Conservation (phyloP, 23 tunicate genomes). For the Oikopleura albicans region DNA sequence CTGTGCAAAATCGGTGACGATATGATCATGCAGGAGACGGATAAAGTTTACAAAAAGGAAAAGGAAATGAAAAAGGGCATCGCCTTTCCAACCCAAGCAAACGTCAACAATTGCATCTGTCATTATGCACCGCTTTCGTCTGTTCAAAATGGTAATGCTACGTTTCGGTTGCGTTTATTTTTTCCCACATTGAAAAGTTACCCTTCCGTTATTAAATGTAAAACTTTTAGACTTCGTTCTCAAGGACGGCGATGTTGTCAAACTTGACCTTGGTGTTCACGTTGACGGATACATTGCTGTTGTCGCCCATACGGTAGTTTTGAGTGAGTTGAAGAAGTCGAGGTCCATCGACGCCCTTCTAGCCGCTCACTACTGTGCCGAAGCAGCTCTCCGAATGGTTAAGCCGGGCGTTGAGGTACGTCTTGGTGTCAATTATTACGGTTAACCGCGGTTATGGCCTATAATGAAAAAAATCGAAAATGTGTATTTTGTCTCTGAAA, state of each 20-base stretch:
- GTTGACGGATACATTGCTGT: constrained; percentile 93
- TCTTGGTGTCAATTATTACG: background rate
- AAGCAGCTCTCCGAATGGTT: constrained; percentile 69
- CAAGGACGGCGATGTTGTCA: constrained; percentile 66
- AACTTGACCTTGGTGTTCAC: constrained; percentile 71
- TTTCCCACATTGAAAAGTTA: no score
- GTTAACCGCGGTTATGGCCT: background rate
- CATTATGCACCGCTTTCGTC: constrained; percentile 72
- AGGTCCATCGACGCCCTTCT: constrained; percentile 57
- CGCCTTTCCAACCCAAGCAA: constrained; percentile 68
- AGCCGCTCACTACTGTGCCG: constrained; percentile 66
- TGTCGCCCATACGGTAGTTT: constrained; percentile 64
- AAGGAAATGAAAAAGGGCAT: constrained; percentile 66
- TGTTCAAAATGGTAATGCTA: constrained; percentile 28
- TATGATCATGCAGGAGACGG: constrained; percentile 35
- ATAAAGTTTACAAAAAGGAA: constrained; percentile 39
- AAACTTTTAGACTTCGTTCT: constrained; percentile 22
- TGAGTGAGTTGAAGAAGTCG: constrained; percentile 41
- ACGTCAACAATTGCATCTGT: constrained; percentile 91
- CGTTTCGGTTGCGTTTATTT: no score
- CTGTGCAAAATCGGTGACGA: constrained; percentile 76
- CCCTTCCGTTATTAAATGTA: no score
- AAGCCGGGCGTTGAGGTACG: constrained; percentile 66
- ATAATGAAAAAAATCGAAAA: background rate
- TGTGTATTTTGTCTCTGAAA: background rate